Evolutionary conservation across 37 sponge, comb jelly and placozoan genomes (phyloP).

Genomic region (Mnemiopsis leidyi): DNA sequence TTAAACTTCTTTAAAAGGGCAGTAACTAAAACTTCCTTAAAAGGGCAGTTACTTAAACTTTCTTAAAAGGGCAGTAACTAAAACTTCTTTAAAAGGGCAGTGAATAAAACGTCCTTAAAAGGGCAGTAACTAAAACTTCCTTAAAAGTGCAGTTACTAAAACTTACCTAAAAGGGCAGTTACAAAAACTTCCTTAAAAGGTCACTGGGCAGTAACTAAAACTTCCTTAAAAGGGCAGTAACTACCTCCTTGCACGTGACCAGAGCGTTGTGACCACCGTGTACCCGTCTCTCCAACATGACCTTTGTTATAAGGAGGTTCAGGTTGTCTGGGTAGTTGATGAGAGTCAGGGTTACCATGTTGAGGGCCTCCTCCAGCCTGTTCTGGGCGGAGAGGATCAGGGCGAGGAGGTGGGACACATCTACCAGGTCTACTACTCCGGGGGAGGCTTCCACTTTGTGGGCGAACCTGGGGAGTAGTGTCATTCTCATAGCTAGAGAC

Average conservation of each 20-base stretch:
- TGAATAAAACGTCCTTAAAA: too few relatives aligned
- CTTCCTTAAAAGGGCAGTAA: background rate
- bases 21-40: too few relatives aligned
- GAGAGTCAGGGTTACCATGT: background rate
- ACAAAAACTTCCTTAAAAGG: too few relatives aligned
- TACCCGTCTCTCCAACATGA: background rate
- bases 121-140: too few relatives aligned
- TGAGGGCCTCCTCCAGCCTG: constrained; percentile 23
- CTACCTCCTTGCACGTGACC: constrained; percentile 37
- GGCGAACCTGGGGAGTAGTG: background rate
- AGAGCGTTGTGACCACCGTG: background rate
- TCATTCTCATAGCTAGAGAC: too few relatives aligned
- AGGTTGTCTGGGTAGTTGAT: constrained; percentile 46
- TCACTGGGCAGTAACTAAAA: too few relatives aligned
- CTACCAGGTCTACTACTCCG: constrained; percentile 5
- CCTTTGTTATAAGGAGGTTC: constrained; percentile 8
- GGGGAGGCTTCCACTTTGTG: constrained; percentile 8
- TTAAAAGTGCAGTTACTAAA: too few relatives aligned
- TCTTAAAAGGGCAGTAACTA: too few relatives aligned
- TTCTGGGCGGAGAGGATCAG: constrained; percentile 9
- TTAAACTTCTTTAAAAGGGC: too few relatives aligned
- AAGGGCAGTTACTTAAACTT: too few relatives aligned
- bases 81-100: too few relatives aligned
- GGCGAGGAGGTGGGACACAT: background rate
- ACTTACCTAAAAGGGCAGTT: too few relatives aligned